Evolutionary conservation across 2,797 vertebrate genomes (phyloP), one percentile per base, ranked within the genome.

Genomic region (Acrossocheilus wenchowensis): DNA sequence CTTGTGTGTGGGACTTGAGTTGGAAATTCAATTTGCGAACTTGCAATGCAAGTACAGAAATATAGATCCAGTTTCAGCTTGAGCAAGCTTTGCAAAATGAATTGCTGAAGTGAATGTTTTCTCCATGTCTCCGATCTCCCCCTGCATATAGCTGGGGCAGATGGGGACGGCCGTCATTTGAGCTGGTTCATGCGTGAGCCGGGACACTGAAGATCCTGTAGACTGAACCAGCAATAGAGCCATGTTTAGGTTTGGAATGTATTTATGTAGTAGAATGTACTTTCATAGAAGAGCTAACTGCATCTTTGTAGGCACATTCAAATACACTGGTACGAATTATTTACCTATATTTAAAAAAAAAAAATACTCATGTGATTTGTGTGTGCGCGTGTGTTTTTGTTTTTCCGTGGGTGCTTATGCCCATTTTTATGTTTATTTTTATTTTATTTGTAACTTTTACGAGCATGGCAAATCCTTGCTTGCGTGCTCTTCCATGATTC

Each of bases 231-330:
- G 83, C 87, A 89, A 88, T 87, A 72, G 87, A 93, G 90, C 86
- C 85, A 36, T 82, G 45, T 89, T 92, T 92, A 90, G 92, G 89
- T 93, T 92, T 91, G 90, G 95, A 95, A 95, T 95, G 93, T 95
- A 93, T 92, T 90, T 90, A 91, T 88, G 90, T 94, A 94, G 91
- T 95, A 94, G 94, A 95, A 95, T 95, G 94, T 95, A 95, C 94
- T 93, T 92, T 94, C 92, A 90, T 93, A 94, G 91, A 90, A 89
- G 82, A 93, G 92, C 89, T 93, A 88, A 88, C 91, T 92, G 91
- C 90, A 92, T 94, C 93, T 95, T 94, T 93, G 91, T 93, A 93
- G 86, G 94, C 89, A 93, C 91, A 91, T 91, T 92, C 93, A 95
- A 93, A 93, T 92, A 93, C 92, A 94, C 91, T 90, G 90, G 73